phyloP scores from a whole-genome alignment of 2,797 vertebrate genomes.

The Anguilla megastoma region DNA sequence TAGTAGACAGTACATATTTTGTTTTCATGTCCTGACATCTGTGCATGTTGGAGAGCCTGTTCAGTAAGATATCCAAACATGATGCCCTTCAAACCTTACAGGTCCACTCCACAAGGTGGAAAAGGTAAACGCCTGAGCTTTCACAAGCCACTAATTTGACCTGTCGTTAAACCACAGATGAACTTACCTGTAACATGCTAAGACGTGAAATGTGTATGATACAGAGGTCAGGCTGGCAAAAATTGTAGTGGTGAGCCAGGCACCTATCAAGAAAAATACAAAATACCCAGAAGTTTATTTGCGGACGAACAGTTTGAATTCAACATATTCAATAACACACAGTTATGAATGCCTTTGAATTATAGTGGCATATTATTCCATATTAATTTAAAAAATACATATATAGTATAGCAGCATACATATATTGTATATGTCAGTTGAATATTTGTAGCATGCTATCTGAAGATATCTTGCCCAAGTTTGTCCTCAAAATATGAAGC shows the following conservation, averaged over 20 bases:
- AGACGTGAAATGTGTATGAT: constrained; percentile 80
- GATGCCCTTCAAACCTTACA: background rate
- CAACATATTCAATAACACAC: background rate
- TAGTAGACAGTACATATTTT: background rate
- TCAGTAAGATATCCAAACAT: background rate
- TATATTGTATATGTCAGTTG: background rate
- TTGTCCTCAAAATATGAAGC: background rate
- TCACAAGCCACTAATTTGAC: background rate
- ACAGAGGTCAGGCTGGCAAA: constrained; percentile 79
- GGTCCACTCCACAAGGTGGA: background rate
- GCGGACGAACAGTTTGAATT: background rate
- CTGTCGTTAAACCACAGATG: background rate
- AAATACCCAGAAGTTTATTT: background rate
- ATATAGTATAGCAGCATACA: background rate
- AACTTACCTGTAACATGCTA: constrained; percentile 85
- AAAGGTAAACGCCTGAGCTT: background rate
- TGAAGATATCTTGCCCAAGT: background rate
- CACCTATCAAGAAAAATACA: constrained; percentile 64
- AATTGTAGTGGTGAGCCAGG: constrained; percentile 79
- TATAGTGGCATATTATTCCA: background rate
- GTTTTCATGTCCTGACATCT: background rate
- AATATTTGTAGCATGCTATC: background rate
- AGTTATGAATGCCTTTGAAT: background rate
- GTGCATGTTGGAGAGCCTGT: background rate
- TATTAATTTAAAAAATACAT: background rate